A percentile compares a stretch with the other conserved stretches of the same genome.
Conservation (phyloP, 2,797 vertebrate genomes). For the Mycteria americana region DNA sequence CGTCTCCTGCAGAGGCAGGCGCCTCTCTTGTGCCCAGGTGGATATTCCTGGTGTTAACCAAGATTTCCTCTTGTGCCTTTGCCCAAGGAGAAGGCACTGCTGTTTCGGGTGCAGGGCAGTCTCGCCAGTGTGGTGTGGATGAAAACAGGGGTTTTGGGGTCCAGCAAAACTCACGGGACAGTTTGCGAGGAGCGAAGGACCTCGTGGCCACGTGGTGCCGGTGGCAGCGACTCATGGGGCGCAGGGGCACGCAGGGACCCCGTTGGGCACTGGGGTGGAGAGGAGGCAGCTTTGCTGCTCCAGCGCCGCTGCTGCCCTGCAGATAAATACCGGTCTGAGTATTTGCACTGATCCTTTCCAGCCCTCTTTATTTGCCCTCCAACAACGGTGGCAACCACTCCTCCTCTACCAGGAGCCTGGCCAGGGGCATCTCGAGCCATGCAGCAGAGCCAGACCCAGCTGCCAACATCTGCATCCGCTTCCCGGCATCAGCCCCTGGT, state of each 20-base stretch:
- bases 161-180: not conserved
- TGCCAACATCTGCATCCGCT: not conserved
- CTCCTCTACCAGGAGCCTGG: not conserved
- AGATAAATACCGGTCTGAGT: not conserved
- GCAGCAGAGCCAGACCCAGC: not conserved
- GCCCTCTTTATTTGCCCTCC: not conserved
- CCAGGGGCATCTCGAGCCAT: not conserved
- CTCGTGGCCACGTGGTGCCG: accelerated
- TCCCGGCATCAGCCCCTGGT: not conserved
- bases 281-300: not conserved
- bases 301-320: not conserved
- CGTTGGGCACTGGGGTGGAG: accelerated
- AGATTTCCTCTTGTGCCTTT: not conserved
- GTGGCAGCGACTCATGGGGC: accelerated
- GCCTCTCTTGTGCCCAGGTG: not conserved
- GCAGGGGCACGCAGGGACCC: accelerated
- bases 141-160: not conserved
- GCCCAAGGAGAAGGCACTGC: not conserved
- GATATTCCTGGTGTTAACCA: not conserved
- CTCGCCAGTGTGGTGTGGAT: not conserved
- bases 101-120: not conserved
- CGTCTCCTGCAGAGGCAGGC: not conserved
- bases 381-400: not conserved
- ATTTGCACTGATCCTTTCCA: not conserved
- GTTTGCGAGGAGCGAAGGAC: not conserved